Evolutionary conservation across 2,113 vertebrate species (phyloP), one percentile per base, ranked within the genome.

Genomic region (Misgurnus mizolepis): DNA sequence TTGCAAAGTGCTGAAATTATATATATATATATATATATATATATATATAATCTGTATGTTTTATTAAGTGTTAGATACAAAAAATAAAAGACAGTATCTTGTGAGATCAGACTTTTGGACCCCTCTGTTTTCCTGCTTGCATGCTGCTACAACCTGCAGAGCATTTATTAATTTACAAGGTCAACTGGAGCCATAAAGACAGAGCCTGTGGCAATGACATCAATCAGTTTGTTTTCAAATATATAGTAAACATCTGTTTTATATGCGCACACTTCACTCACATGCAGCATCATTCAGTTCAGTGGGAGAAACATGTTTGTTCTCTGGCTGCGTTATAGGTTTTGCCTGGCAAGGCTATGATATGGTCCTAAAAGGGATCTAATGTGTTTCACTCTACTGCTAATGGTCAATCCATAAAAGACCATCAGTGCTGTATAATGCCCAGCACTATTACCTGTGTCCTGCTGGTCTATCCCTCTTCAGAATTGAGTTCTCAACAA

Each of bases 341-440:
- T 67, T 45, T 39, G 64, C 56, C 34, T 49, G 40, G 82, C 34
- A 71, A 17, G n/a, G 61, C 39, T 67, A 50, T 43, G 73, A 76
- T n/a, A 76, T 34, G 39, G 41, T 55, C 45, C 61, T 66, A 22
- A 41, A 41, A 76, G 73, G 27, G 61, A 68, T 55, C 50, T 77
- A 83, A 80, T 80, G 45, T 65, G 73, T 27, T 55, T 34, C 67
- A 66, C 71, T 76, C 67, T 67, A 66, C 64, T 71, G n/a, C 73
- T 72, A 80, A 82, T 82, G 80, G 50, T 76, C 49, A 79, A 82
- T 79, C 61, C 76, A 79, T 78, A 79, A 76, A 66, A 71, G 60
- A 58, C 27, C 67, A 70, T 77, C 27, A 77, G 40, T 69, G 40
- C 53, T 7, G 53, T 18, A n/a, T n/a, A 27, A 55, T n/a, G 34